Evolutionary conservation across 1,140 invertebrate species (phyloP), one percentile per base, ranked within the genome.

Genomic region (Diorhabda sublineata): DNA sequence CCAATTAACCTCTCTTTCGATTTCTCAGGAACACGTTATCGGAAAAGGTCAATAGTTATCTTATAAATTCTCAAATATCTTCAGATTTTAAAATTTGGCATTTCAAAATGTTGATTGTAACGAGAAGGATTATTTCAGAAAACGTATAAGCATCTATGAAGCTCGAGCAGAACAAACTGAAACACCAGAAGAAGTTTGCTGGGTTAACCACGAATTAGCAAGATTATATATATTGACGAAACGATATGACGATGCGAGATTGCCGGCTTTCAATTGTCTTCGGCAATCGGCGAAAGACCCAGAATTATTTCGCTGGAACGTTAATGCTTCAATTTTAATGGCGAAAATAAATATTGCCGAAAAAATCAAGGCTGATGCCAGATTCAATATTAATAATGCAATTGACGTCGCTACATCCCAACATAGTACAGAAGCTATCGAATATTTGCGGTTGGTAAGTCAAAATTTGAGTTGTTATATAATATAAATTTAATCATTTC

Each of bases 121-220:
- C 26, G 26, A 26, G 26, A 26, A 26, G 26, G 26, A 26, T 26
- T 2, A 52, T 52, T 52, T 52, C n/a, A 52, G 47, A 3, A 52
- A 80, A 61, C 66, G 75, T 60, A 76, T 80, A 41, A 7, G n/a
- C 41, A 68, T 75, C 4, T 77, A 72, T 47, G 73, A 76, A 61
- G 47, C 69, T 45, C 70, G 78, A 2, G 41, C 80, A 11, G 60
- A 73, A 9, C 74, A 76, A n/a, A 76, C 79, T 2, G 67, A 65
- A 60, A 68, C 64, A 41, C 61, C 67, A 4, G 66, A 76, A 61
- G 80, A 81, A 66, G 61, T 78, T 8, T 74, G 82, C 73, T 85
- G 84, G 84, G 75, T 84, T 41, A 83, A 83, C 76, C 84, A 85
- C 65, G 85, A 86, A 73, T 69, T 85, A 43, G 77, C 84, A n/a